A percentile compares a stretch with the other conserved stretches of the same genome.
phyloP scores from a whole-genome alignment of 2,797 vertebrate species.

The Acropternis orthonyx region DNA sequence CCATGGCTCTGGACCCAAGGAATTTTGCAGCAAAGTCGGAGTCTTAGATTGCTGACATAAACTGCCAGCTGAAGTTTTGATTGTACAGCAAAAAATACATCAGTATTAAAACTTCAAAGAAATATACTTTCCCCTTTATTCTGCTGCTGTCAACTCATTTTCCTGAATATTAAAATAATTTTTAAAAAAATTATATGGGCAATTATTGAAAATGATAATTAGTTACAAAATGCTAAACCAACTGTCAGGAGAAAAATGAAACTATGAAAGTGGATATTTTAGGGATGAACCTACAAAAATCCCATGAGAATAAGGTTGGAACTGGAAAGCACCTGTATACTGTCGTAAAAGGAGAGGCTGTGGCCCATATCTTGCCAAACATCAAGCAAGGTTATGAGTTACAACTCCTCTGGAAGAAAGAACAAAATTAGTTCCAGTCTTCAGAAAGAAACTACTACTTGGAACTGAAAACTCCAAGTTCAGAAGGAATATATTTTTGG shows the following conservation, averaged over 20 bases:
- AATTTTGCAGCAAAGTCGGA: neutral
- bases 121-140: neutral
- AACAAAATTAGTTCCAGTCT: neutral
- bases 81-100: neutral
- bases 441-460: neutral
- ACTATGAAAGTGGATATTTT: neutral
- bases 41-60: neutral
- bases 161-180: neutral
- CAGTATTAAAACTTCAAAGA: neutral
- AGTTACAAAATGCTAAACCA: neutral
- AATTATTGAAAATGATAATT: neutral
- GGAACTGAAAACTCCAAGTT: neutral
- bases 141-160: neutral
- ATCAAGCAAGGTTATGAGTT: neutral
- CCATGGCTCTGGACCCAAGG: neutral
- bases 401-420: neutral
- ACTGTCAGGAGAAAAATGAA: neutral
- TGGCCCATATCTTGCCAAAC: neutral
- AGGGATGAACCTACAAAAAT: neutral
- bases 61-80: neutral
- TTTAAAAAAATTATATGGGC: rapidly evolving
- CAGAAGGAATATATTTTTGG: neutral
- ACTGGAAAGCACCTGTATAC: neutral
- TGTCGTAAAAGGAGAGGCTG: neutral
- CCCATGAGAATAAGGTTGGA: neutral